A percentile compares a stretch with the other conserved stretches of the same genome.
These are phyloP conservation scores for Mamestra configurata DNA, from an alignment of 1,140 invertebrate genomes.

Conservation along the genomic window DNA sequence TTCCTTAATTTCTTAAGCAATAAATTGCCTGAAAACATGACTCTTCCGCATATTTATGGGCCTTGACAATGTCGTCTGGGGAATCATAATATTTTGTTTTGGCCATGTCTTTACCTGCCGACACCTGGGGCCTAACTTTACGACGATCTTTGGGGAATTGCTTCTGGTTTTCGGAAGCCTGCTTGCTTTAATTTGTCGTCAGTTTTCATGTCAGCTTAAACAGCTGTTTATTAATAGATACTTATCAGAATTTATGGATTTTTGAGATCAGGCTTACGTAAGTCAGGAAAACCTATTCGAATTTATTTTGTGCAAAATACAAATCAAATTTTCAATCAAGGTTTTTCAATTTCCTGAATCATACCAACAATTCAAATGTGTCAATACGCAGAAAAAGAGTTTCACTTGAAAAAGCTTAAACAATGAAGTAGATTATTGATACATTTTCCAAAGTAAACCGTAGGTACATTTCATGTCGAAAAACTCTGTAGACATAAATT, in stretches of 20 bases:
- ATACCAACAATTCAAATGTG: too few species aligned
- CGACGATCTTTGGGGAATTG: neutral
- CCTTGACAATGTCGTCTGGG: slow-evolving; percentile 8
- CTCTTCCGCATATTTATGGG: slow-evolving; percentile 39
- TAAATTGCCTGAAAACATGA: slow-evolving; percentile 40
- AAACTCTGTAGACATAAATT: too few species aligned
- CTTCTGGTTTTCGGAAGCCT: neutral
- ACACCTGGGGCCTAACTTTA: neutral
- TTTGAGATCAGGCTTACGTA: too few species aligned
- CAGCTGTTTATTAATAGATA: neutral
- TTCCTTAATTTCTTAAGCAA: slow-evolving; percentile 47
- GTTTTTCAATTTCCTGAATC: too few species aligned
- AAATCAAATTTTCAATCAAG: too few species aligned
- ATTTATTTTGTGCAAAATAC: too few species aligned
- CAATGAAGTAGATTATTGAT: too few species aligned
- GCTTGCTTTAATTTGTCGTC: neutral
- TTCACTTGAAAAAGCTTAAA: too few species aligned
- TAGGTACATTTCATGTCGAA: too few species aligned
- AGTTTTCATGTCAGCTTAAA: neutral
- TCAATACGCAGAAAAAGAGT: too few species aligned
- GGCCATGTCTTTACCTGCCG: slow-evolving; percentile 12
- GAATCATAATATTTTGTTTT: slow-evolving; percentile 31
- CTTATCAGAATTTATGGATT: neutral
- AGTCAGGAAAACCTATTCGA: too few species aligned
- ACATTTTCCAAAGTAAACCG: too few species aligned